phyloP scores from a whole-genome alignment of 2,888 invertebrate genomes.

The Callimorpha dominula region DNA sequence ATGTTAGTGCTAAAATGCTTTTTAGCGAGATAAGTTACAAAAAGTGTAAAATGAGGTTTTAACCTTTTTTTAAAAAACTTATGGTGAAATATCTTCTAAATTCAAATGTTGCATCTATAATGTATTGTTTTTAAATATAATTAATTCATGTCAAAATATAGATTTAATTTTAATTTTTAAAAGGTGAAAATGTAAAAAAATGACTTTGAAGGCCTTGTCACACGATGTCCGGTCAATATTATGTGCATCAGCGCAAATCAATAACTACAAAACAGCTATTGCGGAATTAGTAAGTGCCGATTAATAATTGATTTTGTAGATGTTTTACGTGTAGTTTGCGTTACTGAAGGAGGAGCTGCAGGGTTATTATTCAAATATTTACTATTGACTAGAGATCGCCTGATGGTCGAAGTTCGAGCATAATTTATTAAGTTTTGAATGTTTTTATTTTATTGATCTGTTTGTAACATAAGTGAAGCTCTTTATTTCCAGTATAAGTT shows the following conservation, averaged over 20 bases:
- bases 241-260: constrained; percentile 86
- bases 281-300: constrained; percentile 87
- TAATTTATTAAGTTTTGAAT: no score
- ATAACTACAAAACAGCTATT: constrained; percentile 86
- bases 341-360: no score
- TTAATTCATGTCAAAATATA: background rate
- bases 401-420: no score
- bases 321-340: background rate
- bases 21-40: background rate
- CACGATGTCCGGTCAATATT: constrained; percentile 82
- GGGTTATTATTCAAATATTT: no score
- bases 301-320: background rate
- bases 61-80: background rate
- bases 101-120: background rate
- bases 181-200: constrained; percentile 34
- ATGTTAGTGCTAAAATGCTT: no score
- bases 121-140: background rate
- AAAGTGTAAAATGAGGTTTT: background rate
- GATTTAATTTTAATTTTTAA: constrained; percentile 3
- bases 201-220: constrained; percentile 69
- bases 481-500: no score
- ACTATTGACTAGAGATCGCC: no score
- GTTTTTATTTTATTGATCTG: no score
- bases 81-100: background rate
- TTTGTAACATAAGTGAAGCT: no score